phyloP scores from a whole-genome alignment of 35 echinoderm and acorn worm species.

The Stichopus chloronotus region DNA sequence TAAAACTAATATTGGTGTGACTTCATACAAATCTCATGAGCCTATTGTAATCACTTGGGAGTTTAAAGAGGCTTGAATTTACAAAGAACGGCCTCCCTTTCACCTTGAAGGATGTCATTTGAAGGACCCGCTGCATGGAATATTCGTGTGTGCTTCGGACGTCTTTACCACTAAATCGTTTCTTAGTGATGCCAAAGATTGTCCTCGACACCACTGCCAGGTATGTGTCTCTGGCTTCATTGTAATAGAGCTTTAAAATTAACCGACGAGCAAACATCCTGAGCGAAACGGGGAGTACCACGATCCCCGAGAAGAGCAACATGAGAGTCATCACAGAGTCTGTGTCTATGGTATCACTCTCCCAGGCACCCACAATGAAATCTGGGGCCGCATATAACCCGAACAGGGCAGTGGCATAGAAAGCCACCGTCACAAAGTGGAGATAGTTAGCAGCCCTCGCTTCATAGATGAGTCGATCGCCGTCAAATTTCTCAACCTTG shows the following conservation, averaged over 20 bases:
- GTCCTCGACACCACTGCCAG: constrained; percentile 54
- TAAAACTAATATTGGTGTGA: too few species aligned
- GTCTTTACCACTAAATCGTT: constrained; percentile 42
- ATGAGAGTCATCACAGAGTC: constrained; percentile 48
- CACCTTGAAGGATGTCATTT: constrained; percentile 70
- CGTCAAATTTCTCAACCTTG: constrained; percentile 49
- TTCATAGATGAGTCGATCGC: constrained; percentile 78
- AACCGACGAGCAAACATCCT: constrained; percentile 65
- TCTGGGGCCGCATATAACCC: constrained; percentile 84
- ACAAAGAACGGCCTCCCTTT: constrained; percentile 61
- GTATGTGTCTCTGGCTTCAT: constrained; percentile 67
- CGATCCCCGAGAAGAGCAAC: constrained; percentile 21
- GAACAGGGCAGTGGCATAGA: constrained; percentile 67
- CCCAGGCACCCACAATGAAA: constrained; percentile 71
- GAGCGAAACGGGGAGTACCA: constrained; percentile 57
- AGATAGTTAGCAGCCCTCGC: constrained; percentile 53
- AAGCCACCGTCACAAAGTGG: constrained; percentile 53
- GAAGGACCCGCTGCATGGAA: constrained; percentile 25
- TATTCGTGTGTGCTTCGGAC: constrained; percentile 35
- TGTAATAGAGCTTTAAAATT: constrained; percentile 82
- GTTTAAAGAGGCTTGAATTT: constrained; percentile 69
- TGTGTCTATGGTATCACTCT: constrained; percentile 56
- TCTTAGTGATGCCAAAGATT: constrained; percentile 30
- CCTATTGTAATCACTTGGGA: constrained; percentile 85
- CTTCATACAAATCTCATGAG: constrained; percentile 47